phyloP scores from a whole-genome alignment of 2,113 vertebrate genomes.

The Vombatus ursinus region DNA sequence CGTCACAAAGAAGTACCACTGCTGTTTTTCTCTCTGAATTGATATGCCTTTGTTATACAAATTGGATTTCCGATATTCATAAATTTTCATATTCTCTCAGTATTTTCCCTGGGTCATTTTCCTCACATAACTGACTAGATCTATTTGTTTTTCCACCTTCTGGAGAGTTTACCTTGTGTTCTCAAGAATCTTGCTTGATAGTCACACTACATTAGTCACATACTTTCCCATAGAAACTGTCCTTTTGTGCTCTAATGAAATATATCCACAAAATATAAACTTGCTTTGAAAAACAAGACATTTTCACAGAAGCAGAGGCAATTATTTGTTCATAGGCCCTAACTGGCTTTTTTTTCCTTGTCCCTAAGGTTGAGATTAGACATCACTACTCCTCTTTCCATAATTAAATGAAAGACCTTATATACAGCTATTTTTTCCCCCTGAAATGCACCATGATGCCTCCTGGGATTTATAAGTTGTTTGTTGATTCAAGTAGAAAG shows the following conservation, averaged over 20 bases:
- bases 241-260: not conserved
- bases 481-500: not conserved
- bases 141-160: not conserved
- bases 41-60: not conserved
- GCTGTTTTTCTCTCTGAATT: not conserved
- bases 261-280: not conserved
- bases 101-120: not conserved
- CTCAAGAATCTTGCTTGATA: not conserved
- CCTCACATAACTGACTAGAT: not conserved
- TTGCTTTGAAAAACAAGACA: not conserved
- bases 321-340: not conserved
- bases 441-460: not conserved
- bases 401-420: not conserved
- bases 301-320: not conserved
- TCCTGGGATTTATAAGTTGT: not conserved
- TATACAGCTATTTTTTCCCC: not conserved
- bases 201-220: not conserved
- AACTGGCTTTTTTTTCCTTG: not conserved
- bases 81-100: not conserved
- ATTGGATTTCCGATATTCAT: not conserved
- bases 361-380: conserved; percentile 14
- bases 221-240: not conserved
- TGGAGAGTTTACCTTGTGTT: not conserved
- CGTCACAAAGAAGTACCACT: not conserved
- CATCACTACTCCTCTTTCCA: not conserved